Conservation (phyloP, 1,140 invertebrate genomes). For the Hyphantria cunea region DNA sequence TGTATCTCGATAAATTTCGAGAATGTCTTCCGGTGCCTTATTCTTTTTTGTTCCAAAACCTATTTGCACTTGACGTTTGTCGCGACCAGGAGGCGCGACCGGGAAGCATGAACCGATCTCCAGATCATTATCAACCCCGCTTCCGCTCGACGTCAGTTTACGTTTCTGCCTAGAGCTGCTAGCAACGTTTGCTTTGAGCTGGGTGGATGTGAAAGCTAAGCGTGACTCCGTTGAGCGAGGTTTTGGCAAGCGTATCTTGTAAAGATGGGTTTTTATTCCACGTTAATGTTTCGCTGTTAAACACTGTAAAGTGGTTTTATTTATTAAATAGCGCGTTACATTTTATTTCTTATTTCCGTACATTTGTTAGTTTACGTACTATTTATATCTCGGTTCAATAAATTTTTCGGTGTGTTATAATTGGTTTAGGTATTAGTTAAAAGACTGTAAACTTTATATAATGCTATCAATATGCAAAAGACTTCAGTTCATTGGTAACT, state of each 20-base stretch:
- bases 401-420: no score
- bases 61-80: slow-evolving; percentile 14
- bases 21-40: not conserved
- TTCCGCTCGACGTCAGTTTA: slow-evolving; percentile 21
- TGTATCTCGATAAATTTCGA: not conserved
- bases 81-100: slow-evolving; percentile 3
- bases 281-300: not conserved
- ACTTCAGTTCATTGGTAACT: no score
- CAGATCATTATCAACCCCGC: slow-evolving; percentile 21
- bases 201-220: not conserved
- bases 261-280: not conserved
- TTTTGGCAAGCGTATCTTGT: not conserved
- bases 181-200: not conserved
- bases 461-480: no score
- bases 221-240: not conserved
- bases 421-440: no score
- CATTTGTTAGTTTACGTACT: no score
- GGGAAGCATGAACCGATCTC: slow-evolving; percentile 12
- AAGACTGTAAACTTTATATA: no score
- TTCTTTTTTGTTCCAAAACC: not conserved
- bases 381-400: no score
- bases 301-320: no score
- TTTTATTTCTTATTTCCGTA: no score
- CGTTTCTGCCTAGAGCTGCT: slow-evolving; percentile 3
- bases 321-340: no score